Evolutionary conservation across 2,113 vertebrate genomes (phyloP).

Genomic region (Sakesphorus luctuosus): DNA sequence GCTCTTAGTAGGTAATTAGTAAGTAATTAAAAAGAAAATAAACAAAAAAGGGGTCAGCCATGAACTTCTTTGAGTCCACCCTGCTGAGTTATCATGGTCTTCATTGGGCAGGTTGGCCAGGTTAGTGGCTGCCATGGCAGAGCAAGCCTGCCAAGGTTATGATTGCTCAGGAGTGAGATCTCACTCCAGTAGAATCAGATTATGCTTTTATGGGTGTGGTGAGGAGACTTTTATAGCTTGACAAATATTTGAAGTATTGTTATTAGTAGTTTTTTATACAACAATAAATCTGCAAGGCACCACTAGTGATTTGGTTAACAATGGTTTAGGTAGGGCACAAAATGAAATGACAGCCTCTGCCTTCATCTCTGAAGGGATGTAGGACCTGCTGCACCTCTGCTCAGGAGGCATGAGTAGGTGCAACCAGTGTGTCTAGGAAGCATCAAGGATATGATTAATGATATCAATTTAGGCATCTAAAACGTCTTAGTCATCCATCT

Average conservation of each 20-base stretch:
- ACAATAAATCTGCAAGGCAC: neutral
- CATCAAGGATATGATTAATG: constrained; percentile 7
- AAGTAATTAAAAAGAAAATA: neutral
- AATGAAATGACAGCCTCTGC: neutral
- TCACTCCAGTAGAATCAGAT: neutral
- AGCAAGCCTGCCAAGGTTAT: neutral
- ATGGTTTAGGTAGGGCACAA: neutral
- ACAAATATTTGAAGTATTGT: constrained; percentile 4
- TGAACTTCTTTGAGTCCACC: neutral
- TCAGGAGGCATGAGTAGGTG: neutral
- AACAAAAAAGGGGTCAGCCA: neutral
- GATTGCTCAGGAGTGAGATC: neutral
- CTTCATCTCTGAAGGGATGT: neutral
- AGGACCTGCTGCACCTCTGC: neutral
- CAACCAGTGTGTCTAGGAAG: neutral
- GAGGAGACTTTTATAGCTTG: neutral
- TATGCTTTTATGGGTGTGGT: neutral
- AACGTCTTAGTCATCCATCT: constrained; percentile 9
- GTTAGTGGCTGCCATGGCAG: neutral
- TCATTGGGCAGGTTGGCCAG: neutral
- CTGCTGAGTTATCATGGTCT: neutral
- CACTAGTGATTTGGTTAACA: neutral
- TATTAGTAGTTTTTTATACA: neutral
- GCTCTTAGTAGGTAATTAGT: neutral
- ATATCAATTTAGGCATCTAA: constrained; percentile 1